Percentiles rank a stretch among this genome's conserved stretches.
phyloP scores from a whole-genome alignment of 2,113 vertebrate genomes.

The Pseudopodoces humilis region DNA sequence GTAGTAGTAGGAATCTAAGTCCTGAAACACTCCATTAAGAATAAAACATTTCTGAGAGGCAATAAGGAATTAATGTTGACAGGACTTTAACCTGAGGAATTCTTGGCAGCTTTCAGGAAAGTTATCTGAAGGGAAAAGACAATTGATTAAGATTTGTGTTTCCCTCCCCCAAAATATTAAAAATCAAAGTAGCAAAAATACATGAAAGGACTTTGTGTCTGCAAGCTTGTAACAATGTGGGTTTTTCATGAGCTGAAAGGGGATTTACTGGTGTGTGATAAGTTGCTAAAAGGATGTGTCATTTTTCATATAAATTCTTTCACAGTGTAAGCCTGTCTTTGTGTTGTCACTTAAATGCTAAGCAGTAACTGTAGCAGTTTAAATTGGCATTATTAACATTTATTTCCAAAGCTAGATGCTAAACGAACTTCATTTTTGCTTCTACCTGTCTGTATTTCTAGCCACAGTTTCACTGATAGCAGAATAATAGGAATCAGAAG shows the following conservation, averaged over 20 bases:
- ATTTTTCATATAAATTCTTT: slow-evolving; percentile 29
- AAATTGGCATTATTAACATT: slow-evolving; percentile 53
- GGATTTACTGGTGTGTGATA: neutral
- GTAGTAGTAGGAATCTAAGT: neutral
- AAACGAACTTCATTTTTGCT: neutral
- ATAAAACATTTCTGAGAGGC: neutral
- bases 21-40: neutral
- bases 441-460: neutral
- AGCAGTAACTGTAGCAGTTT: neutral
- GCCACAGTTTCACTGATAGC: neutral
- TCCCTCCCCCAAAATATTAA: neutral
- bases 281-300: neutral
- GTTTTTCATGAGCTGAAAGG: neutral
- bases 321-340: neutral
- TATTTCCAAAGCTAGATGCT: slow-evolving; percentile 10
- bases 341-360: slow-evolving; percentile 22
- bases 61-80: slow-evolving; percentile 29
- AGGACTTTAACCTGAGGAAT: neutral
- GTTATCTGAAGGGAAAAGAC: neutral
- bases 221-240: neutral
- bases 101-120: slow-evolving; percentile 16
- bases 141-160: slow-evolving; percentile 10
- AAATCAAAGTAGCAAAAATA: neutral
- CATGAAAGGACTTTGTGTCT: neutral
- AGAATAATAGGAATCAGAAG: slow-evolving; percentile 30